Conservation (phyloP, 2,113 vertebrate genomes). For the Vulpes vulpes region DNA sequence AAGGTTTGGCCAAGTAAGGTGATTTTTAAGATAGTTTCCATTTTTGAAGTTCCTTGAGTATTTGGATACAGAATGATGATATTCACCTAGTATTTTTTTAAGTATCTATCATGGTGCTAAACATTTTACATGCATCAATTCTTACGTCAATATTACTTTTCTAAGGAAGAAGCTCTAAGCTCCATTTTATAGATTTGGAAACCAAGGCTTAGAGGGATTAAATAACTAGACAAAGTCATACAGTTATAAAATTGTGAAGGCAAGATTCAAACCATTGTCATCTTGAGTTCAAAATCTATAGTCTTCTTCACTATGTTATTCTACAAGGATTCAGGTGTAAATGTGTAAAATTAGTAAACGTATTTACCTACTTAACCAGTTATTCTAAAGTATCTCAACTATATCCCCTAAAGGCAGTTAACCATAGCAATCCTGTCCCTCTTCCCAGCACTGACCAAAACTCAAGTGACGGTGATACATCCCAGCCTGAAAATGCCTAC, state of each 20-base stretch:
- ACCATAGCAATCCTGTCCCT: background rate
- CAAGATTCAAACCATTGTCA: background rate
- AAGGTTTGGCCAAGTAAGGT: background rate
- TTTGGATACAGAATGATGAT: background rate
- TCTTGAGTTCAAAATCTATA: background rate
- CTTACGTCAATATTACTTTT: background rate
- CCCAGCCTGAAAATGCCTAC: background rate
- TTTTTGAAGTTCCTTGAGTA: background rate
- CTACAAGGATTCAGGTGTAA: background rate
- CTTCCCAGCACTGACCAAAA: background rate
- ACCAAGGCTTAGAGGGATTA: background rate
- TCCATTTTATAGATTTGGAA: background rate
- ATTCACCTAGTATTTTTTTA: background rate
- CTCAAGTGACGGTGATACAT: background rate
- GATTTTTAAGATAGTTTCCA: background rate
- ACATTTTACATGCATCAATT: background rate
- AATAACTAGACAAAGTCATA: background rate
- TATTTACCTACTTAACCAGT: background rate
- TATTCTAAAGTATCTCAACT: background rate
- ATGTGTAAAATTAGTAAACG: background rate
- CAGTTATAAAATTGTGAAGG: background rate
- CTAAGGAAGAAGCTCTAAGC: background rate
- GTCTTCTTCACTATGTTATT: background rate
- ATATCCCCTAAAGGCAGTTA: background rate
- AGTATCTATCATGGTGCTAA: background rate